phyloP scores from a whole-genome alignment of 2,797 vertebrate genomes.

The Sebastes alutus region DNA sequence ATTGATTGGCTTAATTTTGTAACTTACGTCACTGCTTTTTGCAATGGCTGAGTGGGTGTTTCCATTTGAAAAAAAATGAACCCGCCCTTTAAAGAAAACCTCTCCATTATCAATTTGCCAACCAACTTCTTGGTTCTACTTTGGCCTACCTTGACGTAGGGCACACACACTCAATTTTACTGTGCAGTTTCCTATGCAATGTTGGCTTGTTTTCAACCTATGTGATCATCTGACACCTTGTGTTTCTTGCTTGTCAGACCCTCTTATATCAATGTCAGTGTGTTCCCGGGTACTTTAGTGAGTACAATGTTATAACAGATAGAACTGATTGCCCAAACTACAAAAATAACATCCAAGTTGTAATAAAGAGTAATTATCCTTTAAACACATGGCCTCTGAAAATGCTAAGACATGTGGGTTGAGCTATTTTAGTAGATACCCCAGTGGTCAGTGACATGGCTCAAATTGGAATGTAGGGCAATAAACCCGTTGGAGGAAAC shows the following conservation, averaged over 20 bases:
- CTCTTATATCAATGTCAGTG: background rate
- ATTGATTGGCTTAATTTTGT: too few relatives aligned
- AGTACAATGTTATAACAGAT: background rate
- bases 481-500: constrained; percentile 72
- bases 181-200: background rate
- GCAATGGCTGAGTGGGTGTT: too few relatives aligned
- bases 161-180: background rate
- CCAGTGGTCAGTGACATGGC: constrained; percentile 70
- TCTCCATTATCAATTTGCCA: background rate
- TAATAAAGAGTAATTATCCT: constrained; percentile 4
- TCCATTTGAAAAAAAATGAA: too few relatives aligned
- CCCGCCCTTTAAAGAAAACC: background rate
- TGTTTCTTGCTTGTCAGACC: background rate
- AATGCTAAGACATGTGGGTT: constrained; percentile 42
- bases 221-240: background rate
- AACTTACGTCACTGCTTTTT: too few relatives aligned
- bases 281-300: background rate
- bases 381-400: constrained; percentile 42
- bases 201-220: background rate
- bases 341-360: background rate
- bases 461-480: constrained; percentile 74
- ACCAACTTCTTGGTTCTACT: constrained; percentile 1
- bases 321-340: background rate
- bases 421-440: constrained; percentile 68
- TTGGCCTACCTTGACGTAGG: background rate